phyloP scores from a whole-genome alignment of 2,797 vertebrate species.

The Zenarchopterus dispar region DNA sequence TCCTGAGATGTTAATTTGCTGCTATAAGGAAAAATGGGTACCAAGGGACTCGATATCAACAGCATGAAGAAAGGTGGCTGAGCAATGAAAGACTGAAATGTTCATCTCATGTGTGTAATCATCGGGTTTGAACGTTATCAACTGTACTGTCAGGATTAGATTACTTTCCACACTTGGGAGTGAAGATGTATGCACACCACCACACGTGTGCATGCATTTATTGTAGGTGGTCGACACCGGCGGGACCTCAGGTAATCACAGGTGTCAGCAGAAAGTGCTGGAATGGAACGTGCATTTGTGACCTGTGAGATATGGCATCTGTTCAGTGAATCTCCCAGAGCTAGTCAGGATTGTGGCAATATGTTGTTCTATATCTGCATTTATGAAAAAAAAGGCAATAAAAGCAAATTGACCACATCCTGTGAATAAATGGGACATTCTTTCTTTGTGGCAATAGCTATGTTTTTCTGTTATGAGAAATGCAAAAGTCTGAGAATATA shows the following conservation, averaged over 20 bases:
- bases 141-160: conserved; percentile 11
- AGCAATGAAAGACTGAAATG: conserved; percentile 5
- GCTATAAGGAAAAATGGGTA: background rate
- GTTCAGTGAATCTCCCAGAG: too few species aligned
- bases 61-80: background rate
- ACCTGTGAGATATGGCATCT: too few species aligned
- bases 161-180: conserved; percentile 15
- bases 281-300: conserved; percentile 36
- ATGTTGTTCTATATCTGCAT: too few species aligned
- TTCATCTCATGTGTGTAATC: conserved; percentile 29
- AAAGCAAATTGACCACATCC: too few species aligned
- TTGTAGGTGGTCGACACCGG: conserved; percentile 1
- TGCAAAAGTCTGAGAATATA: too few species aligned
- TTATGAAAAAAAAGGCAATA: too few species aligned
- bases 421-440: too few species aligned
- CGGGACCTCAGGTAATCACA: conserved; percentile 50
- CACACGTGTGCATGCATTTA: conserved; percentile 1
- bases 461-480: too few species aligned
- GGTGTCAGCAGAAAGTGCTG: conserved; percentile 50
- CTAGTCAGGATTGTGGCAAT: too few species aligned
- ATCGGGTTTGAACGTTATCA: conserved; percentile 19
- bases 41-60: background rate
- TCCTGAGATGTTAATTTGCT: conserved; percentile 38
- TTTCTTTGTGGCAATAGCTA: too few species aligned
- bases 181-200: conserved; percentile 1